These are phyloP conservation scores for Zaprionus davidi DNA, from an alignment of 1,140 invertebrate species.

Conservation along the genomic window DNA sequence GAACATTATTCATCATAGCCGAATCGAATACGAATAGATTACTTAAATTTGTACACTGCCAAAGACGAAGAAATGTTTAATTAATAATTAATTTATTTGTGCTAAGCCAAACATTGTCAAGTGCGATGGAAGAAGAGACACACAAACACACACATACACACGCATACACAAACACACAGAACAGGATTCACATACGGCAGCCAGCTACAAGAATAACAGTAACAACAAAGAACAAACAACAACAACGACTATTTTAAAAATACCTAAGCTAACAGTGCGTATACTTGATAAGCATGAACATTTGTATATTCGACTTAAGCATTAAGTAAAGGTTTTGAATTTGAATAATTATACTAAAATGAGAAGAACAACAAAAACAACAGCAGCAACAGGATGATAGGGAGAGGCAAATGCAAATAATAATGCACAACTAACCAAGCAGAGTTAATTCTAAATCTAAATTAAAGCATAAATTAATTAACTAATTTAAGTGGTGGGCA, in stretches of 20 bases:
- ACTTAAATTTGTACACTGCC: constrained; percentile 81
- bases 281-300: constrained; percentile 59
- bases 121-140: constrained; percentile 35
- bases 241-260: constrained; percentile 81
- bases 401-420: constrained; percentile 66
- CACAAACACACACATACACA: constrained; percentile 38
- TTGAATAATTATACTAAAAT: constrained; percentile 69
- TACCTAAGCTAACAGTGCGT: constrained; percentile 71
- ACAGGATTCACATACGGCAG: constrained; percentile 34
- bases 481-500: constrained; percentile 60
- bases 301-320: constrained; percentile 75
- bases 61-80: constrained; percentile 51
- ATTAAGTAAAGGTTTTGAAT: constrained; percentile 78
- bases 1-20: constrained; percentile 39
- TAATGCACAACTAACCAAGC: constrained; percentile 65
- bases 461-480: constrained; percentile 45
- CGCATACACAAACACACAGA: not conserved
- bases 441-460: constrained; percentile 52
- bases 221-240: constrained; percentile 49
- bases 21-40: constrained; percentile 48
- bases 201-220: constrained; percentile 42
- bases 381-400: constrained; percentile 22
- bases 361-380: constrained; percentile 33
- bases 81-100: constrained; percentile 52
- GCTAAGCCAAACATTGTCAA: constrained; percentile 67